phyloP scores from a whole-genome alignment of 2,113 vertebrate genomes.

The Tautogolabrus adspersus region DNA sequence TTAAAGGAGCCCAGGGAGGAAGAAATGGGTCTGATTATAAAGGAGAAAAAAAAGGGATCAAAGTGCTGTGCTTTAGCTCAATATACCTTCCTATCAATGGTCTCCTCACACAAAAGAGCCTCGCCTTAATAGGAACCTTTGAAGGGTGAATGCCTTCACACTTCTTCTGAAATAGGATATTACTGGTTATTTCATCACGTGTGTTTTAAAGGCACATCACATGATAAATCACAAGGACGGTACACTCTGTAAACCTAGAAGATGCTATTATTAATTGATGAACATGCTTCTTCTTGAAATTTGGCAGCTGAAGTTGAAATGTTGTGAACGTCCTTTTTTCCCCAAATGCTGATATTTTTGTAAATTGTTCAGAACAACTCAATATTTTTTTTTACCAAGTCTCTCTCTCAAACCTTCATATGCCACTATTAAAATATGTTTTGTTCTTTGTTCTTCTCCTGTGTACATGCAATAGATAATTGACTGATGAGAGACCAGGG shows the following conservation, averaged over 20 bases:
- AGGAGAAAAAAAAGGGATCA: slow-evolving; percentile 34
- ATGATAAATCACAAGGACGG: background rate
- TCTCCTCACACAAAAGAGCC: slow-evolving; percentile 29
- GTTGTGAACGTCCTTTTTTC: background rate
- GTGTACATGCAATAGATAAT: no score
- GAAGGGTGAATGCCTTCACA: slow-evolving; percentile 32
- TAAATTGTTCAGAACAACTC: background rate
- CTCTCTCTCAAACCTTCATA: no score
- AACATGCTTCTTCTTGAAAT: background rate
- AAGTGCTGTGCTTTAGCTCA: slow-evolving; percentile 39
- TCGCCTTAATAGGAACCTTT: slow-evolving; percentile 27
- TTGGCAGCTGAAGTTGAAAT: background rate
- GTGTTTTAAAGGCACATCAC: background rate
- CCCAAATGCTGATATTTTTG: background rate
- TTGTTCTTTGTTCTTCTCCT: no score
- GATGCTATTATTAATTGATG: background rate
- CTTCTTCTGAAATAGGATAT: slow-evolving; percentile 11
- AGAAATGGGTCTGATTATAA: slow-evolving; percentile 43
- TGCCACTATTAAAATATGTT: no score
- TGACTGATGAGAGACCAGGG: no score
- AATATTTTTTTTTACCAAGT: no score
- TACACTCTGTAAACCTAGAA: background rate
- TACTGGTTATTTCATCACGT: slow-evolving; percentile 5
- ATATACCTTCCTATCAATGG: slow-evolving; percentile 33
- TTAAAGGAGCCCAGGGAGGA: slow-evolving; percentile 29